Conservation (phyloP, 2,797 vertebrate genomes). For the Acropternis orthonyx region DNA sequence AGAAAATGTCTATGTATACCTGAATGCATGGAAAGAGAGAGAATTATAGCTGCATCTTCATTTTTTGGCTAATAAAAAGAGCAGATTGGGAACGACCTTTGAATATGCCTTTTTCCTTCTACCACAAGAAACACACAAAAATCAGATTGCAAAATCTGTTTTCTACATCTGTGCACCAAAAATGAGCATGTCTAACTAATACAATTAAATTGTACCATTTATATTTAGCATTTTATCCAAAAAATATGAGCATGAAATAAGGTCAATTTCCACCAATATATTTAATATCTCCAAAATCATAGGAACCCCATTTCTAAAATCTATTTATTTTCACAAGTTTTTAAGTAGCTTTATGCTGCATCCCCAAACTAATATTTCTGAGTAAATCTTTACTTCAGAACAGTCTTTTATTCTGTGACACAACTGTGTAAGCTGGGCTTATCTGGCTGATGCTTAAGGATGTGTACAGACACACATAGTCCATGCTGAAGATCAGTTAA, state of each 20-base stretch:
- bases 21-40: not conserved
- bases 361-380: not conserved
- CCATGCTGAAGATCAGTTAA: not conserved
- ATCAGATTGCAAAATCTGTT: not conserved
- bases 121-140: not conserved
- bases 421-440: not conserved
- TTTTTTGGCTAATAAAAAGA: not conserved
- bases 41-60: not conserved
- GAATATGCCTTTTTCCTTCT: not conserved
- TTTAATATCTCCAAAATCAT: not conserved
- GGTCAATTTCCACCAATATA: not conserved
- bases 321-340: not conserved
- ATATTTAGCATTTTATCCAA: not conserved
- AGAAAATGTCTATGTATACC: not conserved
- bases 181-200: not conserved
- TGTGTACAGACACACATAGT: not conserved
- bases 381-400: not conserved
- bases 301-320: not conserved
- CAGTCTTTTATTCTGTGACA: fast-evolving
- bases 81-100: not conserved
- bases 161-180: not conserved
- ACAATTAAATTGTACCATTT: not conserved
- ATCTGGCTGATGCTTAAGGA: not conserved
- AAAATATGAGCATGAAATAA: not conserved
- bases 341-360: not conserved